A percentile compares a stretch with the other conserved stretches of the same genome.
These are phyloP conservation scores for Boloria selene DNA, from an alignment of 2,888 invertebrate species.

Conservation along the genomic window DNA sequence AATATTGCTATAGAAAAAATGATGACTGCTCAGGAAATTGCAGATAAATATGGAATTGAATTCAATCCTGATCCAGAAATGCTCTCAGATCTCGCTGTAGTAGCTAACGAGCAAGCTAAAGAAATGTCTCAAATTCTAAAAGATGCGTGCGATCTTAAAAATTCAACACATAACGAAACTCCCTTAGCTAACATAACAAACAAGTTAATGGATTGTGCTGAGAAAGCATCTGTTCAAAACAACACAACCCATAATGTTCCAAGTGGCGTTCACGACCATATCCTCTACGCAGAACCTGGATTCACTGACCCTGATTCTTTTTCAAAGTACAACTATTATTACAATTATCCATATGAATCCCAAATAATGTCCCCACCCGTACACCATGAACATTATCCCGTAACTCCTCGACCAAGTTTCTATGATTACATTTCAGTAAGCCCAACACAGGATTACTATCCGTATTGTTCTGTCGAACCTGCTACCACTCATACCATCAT, in stretches of 20 bases:
- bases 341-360: slow-evolving; percentile 54
- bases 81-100: slow-evolving; percentile 64
- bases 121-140: slow-evolving; percentile 62
- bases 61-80: slow-evolving; percentile 71
- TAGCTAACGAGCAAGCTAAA: slow-evolving; percentile 66
- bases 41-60: slow-evolving; percentile 71
- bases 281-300: slow-evolving; percentile 40
- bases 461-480: slow-evolving; percentile 59
- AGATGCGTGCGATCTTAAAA: slow-evolving; percentile 56
- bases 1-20: slow-evolving; percentile 77
- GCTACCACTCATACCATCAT: slow-evolving; percentile 49
- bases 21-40: slow-evolving; percentile 77
- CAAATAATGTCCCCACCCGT: slow-evolving; percentile 55
- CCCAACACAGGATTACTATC: slow-evolving; percentile 53
- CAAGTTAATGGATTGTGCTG: slow-evolving; percentile 2
- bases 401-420: slow-evolving; percentile 60
- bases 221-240: neutral
- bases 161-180: slow-evolving; percentile 44
- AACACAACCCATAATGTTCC: neutral
- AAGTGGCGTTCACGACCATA: slow-evolving; percentile 10
- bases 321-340: slow-evolving; percentile 44
- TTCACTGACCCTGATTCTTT: slow-evolving; percentile 35
- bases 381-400: slow-evolving; percentile 51
- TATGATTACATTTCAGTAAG: slow-evolving; percentile 61
- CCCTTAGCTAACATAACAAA: slow-evolving; percentile 14